Evolutionary conservation across 2,888 invertebrate genomes (phyloP).

Genomic region (Gastracanthus pulcherrimus): DNA sequence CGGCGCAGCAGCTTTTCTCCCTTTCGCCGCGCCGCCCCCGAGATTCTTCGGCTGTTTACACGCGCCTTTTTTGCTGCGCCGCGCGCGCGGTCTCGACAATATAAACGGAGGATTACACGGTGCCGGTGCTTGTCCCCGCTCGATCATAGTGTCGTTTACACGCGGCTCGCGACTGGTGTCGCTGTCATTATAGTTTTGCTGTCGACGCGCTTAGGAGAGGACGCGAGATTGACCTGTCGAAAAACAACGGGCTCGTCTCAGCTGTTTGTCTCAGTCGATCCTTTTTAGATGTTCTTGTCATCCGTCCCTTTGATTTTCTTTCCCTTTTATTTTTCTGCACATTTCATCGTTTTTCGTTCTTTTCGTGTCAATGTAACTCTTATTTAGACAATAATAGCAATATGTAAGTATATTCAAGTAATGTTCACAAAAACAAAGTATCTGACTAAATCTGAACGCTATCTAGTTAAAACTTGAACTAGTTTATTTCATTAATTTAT

Average conservation of each 20-base stretch:
- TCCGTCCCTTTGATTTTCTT: too few species aligned
- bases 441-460: too few species aligned
- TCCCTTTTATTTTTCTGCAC: neutral
- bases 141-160: conserved; percentile 60
- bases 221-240: conserved; percentile 50
- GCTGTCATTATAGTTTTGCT: neutral
- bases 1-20: too few species aligned
- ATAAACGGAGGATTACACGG: conserved; percentile 56
- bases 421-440: too few species aligned
- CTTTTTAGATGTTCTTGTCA: too few species aligned
- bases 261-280: too few species aligned
- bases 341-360: neutral
- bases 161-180: neutral
- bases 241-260: conserved; percentile 6
- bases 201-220: neutral
- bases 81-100: neutral
- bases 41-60: conserved; percentile 1
- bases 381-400: too few species aligned
- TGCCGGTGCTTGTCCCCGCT: conserved; percentile 43
- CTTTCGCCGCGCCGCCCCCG: neutral
- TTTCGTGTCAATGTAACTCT: too few species aligned
- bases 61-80: conserved; percentile 2
- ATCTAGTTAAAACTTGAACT: too few species aligned
- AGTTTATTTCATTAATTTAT: too few species aligned
- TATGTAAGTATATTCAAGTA: too few species aligned